Evolutionary conservation across 2,113 vertebrate species (phyloP), one percentile per base, ranked within the genome.

Genomic region (Sardina pilchardus): DNA sequence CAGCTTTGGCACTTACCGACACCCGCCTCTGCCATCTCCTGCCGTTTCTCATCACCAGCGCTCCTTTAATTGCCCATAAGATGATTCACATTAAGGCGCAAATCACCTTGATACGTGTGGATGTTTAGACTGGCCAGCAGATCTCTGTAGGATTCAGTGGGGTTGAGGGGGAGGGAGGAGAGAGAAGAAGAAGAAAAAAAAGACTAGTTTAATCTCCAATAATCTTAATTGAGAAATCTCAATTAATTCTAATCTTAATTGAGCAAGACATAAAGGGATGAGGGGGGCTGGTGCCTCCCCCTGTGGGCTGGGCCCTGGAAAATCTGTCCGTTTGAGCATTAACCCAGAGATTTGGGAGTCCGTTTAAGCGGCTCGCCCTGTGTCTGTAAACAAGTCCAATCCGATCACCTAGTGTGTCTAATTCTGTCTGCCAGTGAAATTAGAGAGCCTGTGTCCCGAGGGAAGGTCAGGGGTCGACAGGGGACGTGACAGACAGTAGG

Each of bases 321-420:
- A 96, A 95, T 95, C 95, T 95, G 95, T 85, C n/a, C 86, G 93
- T 95, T 95, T 95, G 94, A 93, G 94, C 94, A 94, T 95, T 96
- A 95, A 94, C 94, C 21, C 95, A 91, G 85, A 93, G 96, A 94
- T 96, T 96, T 96, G 95, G 92, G 94, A 93, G 91, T 91, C 92
- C 90, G 93, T 92, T 85, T 94, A 93, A 95, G 95, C 94, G 85
- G 93, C 95, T 95, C 88, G 88, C 83, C 89, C 90, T 85, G 87
- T 94, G 94, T 95, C 95, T 95, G 95, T 96, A 96, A 96, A 94
- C 95, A 96, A 95, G 94, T 92, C 93, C 94, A 96, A 95, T 96
- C 95, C 93, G 92, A 94, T 95, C 94, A 95, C 95, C 93, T 94
- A 91, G 94, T 93, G 94, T 90, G 93, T 95, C 91, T 95, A 94